Evolutionary conservation across 2,797 vertebrate species (phyloP).

Genomic region (Harpagifer antarcticus): DNA sequence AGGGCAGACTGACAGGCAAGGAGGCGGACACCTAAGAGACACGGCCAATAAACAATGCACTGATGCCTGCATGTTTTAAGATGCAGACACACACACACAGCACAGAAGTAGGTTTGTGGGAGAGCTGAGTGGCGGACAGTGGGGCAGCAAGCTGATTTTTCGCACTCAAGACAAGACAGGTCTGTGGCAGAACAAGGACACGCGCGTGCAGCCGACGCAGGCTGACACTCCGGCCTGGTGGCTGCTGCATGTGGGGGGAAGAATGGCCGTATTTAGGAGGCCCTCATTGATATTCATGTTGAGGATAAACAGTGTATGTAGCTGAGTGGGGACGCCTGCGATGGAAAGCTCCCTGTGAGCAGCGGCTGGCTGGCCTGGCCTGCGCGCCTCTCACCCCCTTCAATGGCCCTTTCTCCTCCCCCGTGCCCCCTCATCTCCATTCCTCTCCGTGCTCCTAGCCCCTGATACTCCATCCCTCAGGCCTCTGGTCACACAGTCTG

Average conservation of each 20-base stretch:
- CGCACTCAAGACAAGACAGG: constrained; percentile 81
- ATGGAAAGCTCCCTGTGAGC: constrained; percentile 84
- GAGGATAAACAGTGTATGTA: constrained; percentile 85
- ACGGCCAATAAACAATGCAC: constrained; percentile 49
- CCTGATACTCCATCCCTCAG: constrained; percentile 71
- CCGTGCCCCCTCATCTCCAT: constrained; percentile 74
- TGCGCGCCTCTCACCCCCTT: constrained; percentile 76
- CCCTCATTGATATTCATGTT: constrained; percentile 85
- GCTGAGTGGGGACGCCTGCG: constrained; percentile 84
- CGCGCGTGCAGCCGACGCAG: constrained; percentile 76
- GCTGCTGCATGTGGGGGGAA: constrained; percentile 74
- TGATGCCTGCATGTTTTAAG: constrained; percentile 41
- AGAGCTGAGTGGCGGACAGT: constrained; percentile 72
- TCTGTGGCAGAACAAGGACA: constrained; percentile 80
- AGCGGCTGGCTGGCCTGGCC: constrained; percentile 79
- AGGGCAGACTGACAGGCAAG: constrained; percentile 57
- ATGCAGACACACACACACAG: constrained; percentile 21
- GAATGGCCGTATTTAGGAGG: constrained; percentile 78
- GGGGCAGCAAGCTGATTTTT: constrained; percentile 81
- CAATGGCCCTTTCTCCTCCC: constrained; percentile 79
- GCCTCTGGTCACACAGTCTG: constrained; percentile 67
- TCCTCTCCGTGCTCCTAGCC: constrained; percentile 71
- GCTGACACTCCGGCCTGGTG: constrained; percentile 74
- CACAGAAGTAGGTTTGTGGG: constrained; percentile 72
- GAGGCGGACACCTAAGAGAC: constrained; percentile 56